phyloP scores from a whole-genome alignment of 2,113 vertebrate genomes.

The Cyanoliseus patagonus region DNA sequence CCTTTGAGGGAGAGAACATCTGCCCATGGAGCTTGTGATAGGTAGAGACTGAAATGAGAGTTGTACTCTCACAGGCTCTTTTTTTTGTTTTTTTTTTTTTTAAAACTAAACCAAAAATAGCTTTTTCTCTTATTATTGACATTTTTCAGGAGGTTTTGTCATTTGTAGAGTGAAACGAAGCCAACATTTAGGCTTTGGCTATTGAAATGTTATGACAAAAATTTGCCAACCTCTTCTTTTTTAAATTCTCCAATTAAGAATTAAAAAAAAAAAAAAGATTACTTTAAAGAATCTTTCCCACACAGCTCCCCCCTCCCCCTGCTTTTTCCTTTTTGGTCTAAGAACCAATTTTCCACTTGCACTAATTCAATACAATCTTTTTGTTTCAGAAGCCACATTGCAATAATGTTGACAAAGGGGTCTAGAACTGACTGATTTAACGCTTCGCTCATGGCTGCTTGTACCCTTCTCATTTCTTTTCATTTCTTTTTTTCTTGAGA shows the following conservation, averaged over 20 bases:
- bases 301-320: neutral
- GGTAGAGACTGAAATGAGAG: neutral
- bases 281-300: neutral
- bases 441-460: fast-evolving
- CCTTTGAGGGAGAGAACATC: neutral
- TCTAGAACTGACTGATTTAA: neutral
- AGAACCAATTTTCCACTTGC: constrained; percentile 7
- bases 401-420: neutral
- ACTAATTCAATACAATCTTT: neutral
- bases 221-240: neutral
- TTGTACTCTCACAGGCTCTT: neutral
- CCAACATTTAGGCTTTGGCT: neutral
- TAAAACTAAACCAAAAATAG: neutral
- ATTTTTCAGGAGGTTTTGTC: neutral
- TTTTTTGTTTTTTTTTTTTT: no score
- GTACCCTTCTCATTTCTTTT: neutral
- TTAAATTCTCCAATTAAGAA: neutral
- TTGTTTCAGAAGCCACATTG: neutral
- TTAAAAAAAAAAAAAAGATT: neutral
- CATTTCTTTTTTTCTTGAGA: neutral
- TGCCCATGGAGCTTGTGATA: neutral
- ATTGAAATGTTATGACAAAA: neutral
- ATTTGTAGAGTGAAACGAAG: neutral
- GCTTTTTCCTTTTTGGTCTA: neutral
- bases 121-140: neutral